Conservation (phyloP, 2,113 vertebrate genomes). For the Odocoileus virginianus region DNA sequence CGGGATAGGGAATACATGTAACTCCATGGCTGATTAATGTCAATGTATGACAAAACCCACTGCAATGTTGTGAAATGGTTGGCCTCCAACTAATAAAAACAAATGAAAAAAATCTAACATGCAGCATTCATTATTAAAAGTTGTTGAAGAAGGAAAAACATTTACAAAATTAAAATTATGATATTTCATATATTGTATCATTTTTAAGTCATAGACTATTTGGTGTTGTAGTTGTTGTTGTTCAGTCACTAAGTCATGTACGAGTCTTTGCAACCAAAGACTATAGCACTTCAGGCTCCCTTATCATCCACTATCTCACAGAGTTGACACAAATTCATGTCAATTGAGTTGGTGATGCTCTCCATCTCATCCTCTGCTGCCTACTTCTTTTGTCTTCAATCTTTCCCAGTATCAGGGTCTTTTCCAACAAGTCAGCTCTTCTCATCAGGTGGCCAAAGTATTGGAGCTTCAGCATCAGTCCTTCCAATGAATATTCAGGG, state of each 20-base stretch:
- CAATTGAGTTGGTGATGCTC: not conserved
- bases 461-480: not conserved
- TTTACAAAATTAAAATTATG: not conserved
- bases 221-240: not conserved
- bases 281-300: not conserved
- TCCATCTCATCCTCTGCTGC: not conserved
- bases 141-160: not conserved
- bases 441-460: not conserved
- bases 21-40: too few relatives aligned
- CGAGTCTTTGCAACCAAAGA: not conserved
- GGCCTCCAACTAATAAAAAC: too few relatives aligned
- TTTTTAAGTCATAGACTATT: not conserved
- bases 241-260: not conserved
- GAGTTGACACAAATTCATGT: not conserved
- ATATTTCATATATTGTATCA: not conserved
- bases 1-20: too few relatives aligned
- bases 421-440: not conserved
- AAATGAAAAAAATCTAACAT: not conserved
- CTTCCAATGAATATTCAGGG: not conserved
- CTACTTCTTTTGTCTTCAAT: not conserved
- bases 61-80: too few relatives aligned
- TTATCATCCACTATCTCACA: not conserved
- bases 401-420: not conserved
- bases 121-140: not conserved
- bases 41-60: too few relatives aligned